Evolutionary conservation across 37 sponge, comb jelly and placozoan genomes (phyloP), one percentile per base, ranked within the genome.

Genomic region (Ephydatia muelleri): DNA sequence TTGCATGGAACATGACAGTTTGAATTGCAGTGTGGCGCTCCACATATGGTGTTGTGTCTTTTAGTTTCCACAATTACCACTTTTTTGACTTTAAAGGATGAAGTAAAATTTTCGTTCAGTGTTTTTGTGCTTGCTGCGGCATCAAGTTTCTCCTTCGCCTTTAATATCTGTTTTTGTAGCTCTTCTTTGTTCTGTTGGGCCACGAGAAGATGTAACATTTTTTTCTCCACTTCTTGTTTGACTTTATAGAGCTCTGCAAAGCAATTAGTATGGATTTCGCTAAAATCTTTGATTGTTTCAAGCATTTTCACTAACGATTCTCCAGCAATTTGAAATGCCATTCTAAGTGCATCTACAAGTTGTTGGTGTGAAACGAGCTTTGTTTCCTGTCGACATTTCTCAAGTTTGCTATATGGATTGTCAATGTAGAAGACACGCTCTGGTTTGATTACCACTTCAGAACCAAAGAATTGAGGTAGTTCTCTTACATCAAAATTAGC

Each of bases 401-500:
- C n/a, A n/a, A n/a, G n/a, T n/a, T n/a, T n/a, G n/a, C n/a, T n/a
- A n/a, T n/a, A n/a, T n/a, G n/a, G n/a, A n/a, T n/a, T n/a, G n/a
- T n/a, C n/a, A n/a, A n/a, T n/a, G n/a, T n/a, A n/a, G n/a, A n/a
- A n/a, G n/a, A n/a, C n/a, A n/a, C n/a, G n/a, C n/a, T n/a, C n/a
- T n/a, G n/a, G n/a, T n/a, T n/a, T n/a, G n/a, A n/a, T n/a, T n/a
- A n/a, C n/a, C n/a, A n/a, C n/a, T n/a, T n/a, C n/a, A n/a, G n/a
- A n/a, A n/a, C 85, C 85, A 86, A 86, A 86, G 38, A 49, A 86
- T 22, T 78, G 65, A 49, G 69, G 68, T 25, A 86, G 86, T 40
- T n/a, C 30, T 3, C n/a, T 38, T 9, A 71, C 3, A 32, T 86
- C 74, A 79, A 79, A 70, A n/a, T n/a, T n/a, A n/a, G n/a, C n/a